These are phyloP conservation scores for Agrotis segetum DNA, from an alignment of 2,888 invertebrate genomes.

Conservation along the genomic window DNA sequence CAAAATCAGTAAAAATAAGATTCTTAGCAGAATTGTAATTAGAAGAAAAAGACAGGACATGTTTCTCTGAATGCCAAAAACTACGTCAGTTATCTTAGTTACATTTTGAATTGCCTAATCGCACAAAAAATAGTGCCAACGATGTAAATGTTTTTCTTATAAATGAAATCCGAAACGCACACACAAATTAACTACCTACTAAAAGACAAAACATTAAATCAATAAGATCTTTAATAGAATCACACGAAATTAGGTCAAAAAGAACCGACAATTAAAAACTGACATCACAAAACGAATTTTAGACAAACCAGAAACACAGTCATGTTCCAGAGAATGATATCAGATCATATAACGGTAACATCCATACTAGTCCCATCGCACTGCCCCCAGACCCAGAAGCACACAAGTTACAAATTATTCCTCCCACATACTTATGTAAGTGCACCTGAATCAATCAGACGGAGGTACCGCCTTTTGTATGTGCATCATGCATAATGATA, in stretches of 20 bases:
- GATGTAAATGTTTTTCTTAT: neutral
- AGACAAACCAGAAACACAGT: too few relatives aligned
- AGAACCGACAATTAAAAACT: neutral
- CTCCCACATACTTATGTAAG: constrained; percentile 88
- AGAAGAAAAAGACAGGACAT: neutral
- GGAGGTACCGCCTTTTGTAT: constrained; percentile 84
- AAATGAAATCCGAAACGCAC: neutral
- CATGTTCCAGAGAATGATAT: neutral
- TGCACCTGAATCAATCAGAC: constrained; percentile 90
- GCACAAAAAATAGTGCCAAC: too few relatives aligned
- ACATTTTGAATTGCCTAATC: too few relatives aligned
- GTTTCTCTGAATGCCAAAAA: too few relatives aligned
- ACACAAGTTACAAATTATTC: constrained; percentile 88
- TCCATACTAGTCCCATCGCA: constrained; percentile 72
- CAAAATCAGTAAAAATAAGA: too few relatives aligned
- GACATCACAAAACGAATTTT: too few relatives aligned
- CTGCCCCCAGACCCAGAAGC: constrained; percentile 77
- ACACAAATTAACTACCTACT: too few relatives aligned
- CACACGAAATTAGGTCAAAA: neutral
- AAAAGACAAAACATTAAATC: neutral
- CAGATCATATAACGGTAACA: constrained; percentile 10
- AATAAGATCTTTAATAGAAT: neutral
- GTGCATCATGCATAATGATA: constrained; percentile 81
- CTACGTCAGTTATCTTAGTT: neutral
- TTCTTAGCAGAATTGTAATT: neutral